These are phyloP conservation scores for Aptenodytes patagonicus DNA, from an alignment of 2,113 vertebrate species.

Conservation along the genomic window DNA sequence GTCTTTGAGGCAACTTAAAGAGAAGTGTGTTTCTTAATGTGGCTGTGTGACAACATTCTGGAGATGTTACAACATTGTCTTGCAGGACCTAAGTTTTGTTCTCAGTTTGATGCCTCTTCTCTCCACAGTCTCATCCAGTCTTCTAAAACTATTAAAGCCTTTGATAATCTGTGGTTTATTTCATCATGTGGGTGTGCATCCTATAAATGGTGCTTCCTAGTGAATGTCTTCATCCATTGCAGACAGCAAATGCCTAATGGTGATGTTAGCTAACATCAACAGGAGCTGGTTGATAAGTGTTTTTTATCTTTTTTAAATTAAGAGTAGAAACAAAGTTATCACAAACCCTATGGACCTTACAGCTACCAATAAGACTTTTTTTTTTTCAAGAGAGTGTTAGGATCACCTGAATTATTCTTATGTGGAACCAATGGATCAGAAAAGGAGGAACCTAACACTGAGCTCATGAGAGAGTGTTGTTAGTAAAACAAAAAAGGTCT, in stretches of 20 bases:
- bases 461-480: not conserved
- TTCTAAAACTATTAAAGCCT: conserved; percentile 10
- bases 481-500: not conserved
- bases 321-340: not conserved
- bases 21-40: conserved; percentile 49
- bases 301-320: not conserved
- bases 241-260: not conserved
- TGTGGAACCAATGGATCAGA: not conserved
- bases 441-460: not conserved
- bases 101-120: conserved; percentile 10
- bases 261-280: not conserved
- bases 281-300: not conserved
- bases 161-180: conserved; percentile 39
- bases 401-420: not conserved
- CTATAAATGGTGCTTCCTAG: not conserved
- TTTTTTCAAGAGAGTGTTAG: not conserved
- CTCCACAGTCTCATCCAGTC: not conserved
- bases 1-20: conserved; percentile 3
- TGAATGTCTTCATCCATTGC: not conserved
- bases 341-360: not conserved
- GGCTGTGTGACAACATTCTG: not conserved
- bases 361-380: not conserved
- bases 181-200: not conserved
- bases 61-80: conserved; percentile 19
- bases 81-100: conserved; percentile 31